Conservation (phyloP, 2,888 invertebrate genomes). For the Pachymerium ferrugineum region DNA sequence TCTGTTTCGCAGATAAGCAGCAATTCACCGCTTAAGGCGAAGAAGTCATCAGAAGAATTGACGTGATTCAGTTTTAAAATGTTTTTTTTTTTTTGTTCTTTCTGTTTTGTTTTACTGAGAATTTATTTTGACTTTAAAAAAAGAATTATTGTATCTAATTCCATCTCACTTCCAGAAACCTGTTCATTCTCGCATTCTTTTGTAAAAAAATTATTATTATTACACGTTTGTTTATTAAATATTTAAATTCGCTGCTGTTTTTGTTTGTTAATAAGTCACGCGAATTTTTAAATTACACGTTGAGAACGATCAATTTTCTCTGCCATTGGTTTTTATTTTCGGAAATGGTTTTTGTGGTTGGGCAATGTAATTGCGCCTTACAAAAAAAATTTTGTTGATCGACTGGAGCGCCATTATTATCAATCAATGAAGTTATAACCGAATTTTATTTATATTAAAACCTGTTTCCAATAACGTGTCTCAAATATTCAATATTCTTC, state of each 20-base stretch:
- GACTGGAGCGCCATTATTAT: too few species aligned
- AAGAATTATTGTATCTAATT: background rate
- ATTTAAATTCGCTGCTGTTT: background rate
- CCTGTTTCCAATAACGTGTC: too few species aligned
- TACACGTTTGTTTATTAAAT: background rate
- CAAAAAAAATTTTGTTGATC: too few species aligned
- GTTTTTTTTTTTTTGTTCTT: background rate
- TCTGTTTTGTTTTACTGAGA: background rate
- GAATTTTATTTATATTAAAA: too few species aligned
- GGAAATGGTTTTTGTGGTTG: background rate
- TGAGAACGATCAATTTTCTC: too few species aligned
- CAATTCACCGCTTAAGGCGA: background rate
- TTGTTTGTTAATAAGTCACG: background rate
- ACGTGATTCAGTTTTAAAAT: background rate
- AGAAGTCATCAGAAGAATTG: background rate
- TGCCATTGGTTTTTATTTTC: too few species aligned
- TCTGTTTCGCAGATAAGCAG: background rate
- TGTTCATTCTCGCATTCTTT: background rate
- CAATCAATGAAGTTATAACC: too few species aligned
- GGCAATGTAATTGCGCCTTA: too few species aligned
- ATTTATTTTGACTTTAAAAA: background rate
- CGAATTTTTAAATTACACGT: too few species aligned
- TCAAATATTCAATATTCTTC: too few species aligned
- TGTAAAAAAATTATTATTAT: background rate
- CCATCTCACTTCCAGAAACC: background rate